Evolutionary conservation across 2,888 invertebrate species (phyloP).

Genomic region (Sarcophaga subvicina): DNA sequence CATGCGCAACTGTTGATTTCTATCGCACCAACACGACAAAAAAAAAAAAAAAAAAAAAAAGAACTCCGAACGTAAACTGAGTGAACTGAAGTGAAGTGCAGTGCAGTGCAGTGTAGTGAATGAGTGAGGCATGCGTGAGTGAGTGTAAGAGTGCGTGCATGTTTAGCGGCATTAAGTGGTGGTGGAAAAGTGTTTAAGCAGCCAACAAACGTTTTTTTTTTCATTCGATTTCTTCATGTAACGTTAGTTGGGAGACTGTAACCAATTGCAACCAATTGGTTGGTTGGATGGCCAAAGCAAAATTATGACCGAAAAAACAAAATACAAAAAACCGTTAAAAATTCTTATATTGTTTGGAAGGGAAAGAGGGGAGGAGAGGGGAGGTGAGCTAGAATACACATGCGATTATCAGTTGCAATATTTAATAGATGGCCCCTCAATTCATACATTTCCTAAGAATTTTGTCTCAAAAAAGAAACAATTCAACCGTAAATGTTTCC

Average conservation of each 20-base stretch:
- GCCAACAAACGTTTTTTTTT: background rate
- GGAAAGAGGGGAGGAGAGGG: too few species aligned
- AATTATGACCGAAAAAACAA: background rate
- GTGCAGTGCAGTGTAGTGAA: too few species aligned
- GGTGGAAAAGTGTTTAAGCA: slow-evolving; percentile 56
- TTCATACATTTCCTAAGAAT: too few species aligned
- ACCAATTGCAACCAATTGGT: too few species aligned
- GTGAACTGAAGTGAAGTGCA: too few species aligned
- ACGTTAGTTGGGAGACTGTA: background rate
- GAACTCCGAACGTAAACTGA: background rate
- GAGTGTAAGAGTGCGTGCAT: slow-evolving; percentile 41
- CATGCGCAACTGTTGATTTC: background rate
- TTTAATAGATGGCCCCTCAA: background rate
- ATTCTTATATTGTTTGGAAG: background rate
- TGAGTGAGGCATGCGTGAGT: slow-evolving; percentile 61
- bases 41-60: background rate
- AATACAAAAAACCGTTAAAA: background rate
- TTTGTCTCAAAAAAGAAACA: too few species aligned
- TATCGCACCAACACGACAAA: background rate
- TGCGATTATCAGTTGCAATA: background rate
- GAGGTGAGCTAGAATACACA: background rate
- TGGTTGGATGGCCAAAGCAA: too few species aligned
- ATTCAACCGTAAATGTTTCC: too few species aligned
- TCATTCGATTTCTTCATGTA: background rate
- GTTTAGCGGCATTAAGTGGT: slow-evolving; percentile 43